phyloP scores from a whole-genome alignment of 1,140 invertebrate genomes.

The Teleogryllus occipitalis region DNA sequence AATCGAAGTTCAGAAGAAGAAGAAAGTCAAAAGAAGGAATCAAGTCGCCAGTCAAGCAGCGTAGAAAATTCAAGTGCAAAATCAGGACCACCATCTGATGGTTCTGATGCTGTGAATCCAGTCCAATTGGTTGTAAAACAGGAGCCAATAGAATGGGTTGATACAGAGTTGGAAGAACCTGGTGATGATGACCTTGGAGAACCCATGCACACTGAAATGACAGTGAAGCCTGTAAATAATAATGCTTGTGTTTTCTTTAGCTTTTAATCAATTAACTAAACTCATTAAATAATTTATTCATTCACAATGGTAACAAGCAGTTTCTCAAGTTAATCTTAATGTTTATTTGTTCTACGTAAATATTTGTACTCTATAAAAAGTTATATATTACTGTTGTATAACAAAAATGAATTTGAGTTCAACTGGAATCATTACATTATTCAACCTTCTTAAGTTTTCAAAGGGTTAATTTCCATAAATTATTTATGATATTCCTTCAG shows the following conservation, averaged over 20 bases:
- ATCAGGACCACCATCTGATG: neutral
- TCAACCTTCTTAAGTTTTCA: no score
- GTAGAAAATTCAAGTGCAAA: neutral
- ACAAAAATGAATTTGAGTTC: no score
- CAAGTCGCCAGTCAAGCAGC: neutral
- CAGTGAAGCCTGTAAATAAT: slow-evolving; percentile 41
- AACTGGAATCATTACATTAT: no score
- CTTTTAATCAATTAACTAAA: neutral
- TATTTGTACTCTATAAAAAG: no score
- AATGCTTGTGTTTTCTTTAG: neutral
- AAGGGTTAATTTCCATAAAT: no score
- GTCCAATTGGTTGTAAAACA: slow-evolving; percentile 45
- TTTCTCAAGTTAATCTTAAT: no score
- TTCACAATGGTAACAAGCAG: no score
- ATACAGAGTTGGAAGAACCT: slow-evolving; percentile 34
- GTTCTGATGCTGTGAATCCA: neutral
- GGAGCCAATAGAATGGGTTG: slow-evolving; percentile 60
- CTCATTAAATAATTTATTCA: neutral
- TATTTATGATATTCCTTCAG: no score
- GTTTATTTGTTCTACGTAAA: no score
- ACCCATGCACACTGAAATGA: slow-evolving; percentile 33
- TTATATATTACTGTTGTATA: no score
- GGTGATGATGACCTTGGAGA: slow-evolving; percentile 14
- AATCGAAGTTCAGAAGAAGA: neutral
- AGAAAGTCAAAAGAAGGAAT: neutral